Evolutionary conservation across 1,140 invertebrate species (phyloP).

Genomic region (Cherax destructor): DNA sequence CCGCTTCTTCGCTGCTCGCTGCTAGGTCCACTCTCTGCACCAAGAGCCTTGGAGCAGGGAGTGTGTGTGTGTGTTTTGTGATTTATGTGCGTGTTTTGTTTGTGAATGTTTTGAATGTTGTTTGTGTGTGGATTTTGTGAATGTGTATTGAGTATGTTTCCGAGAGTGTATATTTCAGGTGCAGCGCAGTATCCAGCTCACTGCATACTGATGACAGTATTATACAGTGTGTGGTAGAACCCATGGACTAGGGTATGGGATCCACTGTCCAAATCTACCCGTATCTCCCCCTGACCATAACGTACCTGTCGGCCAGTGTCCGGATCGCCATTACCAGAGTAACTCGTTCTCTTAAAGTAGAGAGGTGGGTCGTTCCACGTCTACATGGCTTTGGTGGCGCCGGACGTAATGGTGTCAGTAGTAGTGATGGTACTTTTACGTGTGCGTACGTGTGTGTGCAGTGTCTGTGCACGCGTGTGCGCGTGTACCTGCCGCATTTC

Average conservation of each 20-base stretch:
- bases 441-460: not conserved
- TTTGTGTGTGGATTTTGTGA: not conserved
- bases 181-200: not conserved
- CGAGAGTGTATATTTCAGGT: not conserved
- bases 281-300: not conserved
- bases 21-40: no score
- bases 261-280: not conserved
- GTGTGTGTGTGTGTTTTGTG: not conserved
- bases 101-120: not conserved
- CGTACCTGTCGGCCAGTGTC: not conserved
- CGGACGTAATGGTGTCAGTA: not conserved
- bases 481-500: not conserved
- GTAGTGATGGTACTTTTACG: not conserved
- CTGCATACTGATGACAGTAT: not conserved
- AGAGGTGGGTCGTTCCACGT: not conserved
- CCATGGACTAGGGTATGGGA: not conserved
- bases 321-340: not conserved
- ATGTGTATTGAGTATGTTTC: slow-evolving; percentile 12
- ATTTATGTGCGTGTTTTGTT: not conserved
- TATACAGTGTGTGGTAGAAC: not conserved
- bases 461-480: not conserved
- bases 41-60: no score
- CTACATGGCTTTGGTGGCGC: not conserved
- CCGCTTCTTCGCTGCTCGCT: no score
- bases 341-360: not conserved